These are phyloP conservation scores for Torymus tubicola DNA, from an alignment of 2,888 invertebrate species.

Conservation along the genomic window DNA sequence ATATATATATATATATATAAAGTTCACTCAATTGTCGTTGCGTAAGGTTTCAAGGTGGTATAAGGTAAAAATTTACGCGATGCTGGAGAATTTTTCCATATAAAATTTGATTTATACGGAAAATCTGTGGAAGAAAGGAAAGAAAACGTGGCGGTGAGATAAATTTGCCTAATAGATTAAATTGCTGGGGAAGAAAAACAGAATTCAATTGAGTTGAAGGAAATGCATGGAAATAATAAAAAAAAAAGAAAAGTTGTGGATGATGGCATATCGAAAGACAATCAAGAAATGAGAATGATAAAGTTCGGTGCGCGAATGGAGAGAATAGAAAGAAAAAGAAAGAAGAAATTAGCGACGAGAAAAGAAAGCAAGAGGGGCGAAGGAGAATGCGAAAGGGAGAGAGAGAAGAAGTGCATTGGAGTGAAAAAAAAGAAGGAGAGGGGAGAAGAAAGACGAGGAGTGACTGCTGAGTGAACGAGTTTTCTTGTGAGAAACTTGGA, in stretches of 20 bases:
- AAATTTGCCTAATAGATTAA: constrained; percentile 9
- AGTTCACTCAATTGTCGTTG: too few relatives aligned
- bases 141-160: not conserved
- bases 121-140: not conserved
- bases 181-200: not conserved
- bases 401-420: not conserved
- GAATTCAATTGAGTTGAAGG: not conserved
- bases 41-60: too few relatives aligned
- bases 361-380: not conserved
- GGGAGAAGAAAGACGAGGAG: constrained; percentile 3
- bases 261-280: constrained; percentile 14
- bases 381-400: not conserved
- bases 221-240: constrained; percentile 17
- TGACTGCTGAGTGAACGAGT: constrained; percentile 34
- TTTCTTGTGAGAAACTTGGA: constrained; percentile 45
- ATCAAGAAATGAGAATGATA: constrained; percentile 31
- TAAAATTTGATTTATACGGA: too few relatives aligned
- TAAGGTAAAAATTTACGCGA: too few relatives aligned
- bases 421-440: not conserved
- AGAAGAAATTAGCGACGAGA: constrained; percentile 1
- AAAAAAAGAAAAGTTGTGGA: constrained; percentile 3
- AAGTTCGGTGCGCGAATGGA: not conserved
- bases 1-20: too few relatives aligned
- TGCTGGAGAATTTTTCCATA: too few relatives aligned
- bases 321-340: not conserved